phyloP scores from a whole-genome alignment of 2,113 vertebrate species.

The Geothlypis trichas region DNA sequence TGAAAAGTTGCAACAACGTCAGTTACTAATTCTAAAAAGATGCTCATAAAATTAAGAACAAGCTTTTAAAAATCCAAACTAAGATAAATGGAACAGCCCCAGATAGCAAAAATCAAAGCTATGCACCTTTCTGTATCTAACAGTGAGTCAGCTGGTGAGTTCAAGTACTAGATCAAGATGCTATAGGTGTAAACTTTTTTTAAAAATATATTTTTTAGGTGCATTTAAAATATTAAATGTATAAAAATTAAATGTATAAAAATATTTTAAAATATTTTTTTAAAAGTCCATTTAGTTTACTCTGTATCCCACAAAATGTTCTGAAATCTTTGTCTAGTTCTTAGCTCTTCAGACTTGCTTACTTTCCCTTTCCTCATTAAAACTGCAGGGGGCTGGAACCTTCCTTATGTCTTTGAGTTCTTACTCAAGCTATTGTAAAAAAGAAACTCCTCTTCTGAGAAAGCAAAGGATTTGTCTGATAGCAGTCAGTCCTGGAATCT shows the following conservation, averaged over 20 bases:
- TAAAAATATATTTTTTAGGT: too few species aligned
- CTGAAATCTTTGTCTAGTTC: not conserved
- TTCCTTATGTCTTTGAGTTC: not conserved
- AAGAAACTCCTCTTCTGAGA: not conserved
- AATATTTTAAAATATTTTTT: not conserved
- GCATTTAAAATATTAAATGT: too few species aligned
- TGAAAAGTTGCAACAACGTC: not conserved
- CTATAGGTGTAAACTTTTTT: rapidly evolving
- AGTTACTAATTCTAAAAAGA: not conserved
- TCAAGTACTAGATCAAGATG: not conserved
- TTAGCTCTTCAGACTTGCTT: not conserved
- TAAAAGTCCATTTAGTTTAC: not conserved
- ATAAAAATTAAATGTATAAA: too few species aligned
- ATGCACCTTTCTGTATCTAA: not conserved
- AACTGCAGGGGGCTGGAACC: not conserved
- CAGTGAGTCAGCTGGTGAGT: not conserved
- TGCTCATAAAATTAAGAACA: not conserved
- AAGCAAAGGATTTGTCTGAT: not conserved
- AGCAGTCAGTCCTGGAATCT: not conserved
- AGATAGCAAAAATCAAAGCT: not conserved
- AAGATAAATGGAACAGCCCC: not conserved
- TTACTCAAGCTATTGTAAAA: not conserved
- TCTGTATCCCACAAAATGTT: not conserved
- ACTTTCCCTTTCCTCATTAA: not conserved
- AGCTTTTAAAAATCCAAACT: not conserved